A percentile compares a stretch with the other conserved stretches of the same genome.
These are phyloP conservation scores for Graptemys geographica DNA, from an alignment of 2,797 vertebrate genomes.

Conservation along the genomic window DNA sequence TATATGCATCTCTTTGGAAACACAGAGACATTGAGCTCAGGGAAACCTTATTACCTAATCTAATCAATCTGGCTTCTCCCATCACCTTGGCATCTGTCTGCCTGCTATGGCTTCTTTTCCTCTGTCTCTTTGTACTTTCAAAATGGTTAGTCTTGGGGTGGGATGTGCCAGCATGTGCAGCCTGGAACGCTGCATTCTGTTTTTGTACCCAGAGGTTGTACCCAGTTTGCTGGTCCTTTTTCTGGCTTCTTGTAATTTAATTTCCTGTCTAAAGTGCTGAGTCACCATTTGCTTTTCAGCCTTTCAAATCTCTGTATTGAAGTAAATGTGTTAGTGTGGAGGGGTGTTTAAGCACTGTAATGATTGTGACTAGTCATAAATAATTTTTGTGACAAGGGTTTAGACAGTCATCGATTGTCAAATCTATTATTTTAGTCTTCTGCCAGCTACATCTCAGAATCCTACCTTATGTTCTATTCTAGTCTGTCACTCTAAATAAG, in stretches of 20 bases:
- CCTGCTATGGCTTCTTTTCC: not conserved
- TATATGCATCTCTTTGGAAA: not conserved
- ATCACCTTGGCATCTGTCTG: not conserved
- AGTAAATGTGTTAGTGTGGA: not conserved
- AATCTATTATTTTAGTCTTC: not conserved
- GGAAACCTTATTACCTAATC: not conserved
- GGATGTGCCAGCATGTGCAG: not conserved
- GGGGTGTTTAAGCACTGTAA: not conserved
- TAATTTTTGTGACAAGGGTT: not conserved
- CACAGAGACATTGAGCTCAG: not conserved
- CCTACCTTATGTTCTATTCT: not conserved
- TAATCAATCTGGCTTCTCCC: not conserved
- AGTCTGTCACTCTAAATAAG: not conserved
- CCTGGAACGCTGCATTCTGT: not conserved
- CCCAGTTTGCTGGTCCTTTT: constrained; percentile 7
- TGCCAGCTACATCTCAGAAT: not conserved
- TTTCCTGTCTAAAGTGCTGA: not conserved
- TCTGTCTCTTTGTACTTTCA: not conserved
- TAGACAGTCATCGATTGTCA: not conserved
- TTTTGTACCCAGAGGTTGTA: not conserved
- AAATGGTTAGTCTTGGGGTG: not conserved
- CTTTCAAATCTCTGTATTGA: not conserved
- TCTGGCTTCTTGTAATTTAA: constrained; percentile 16
- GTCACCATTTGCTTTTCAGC: constrained; percentile 13
- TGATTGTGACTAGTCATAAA: not conserved